Percentiles rank a stretch among this genome's conserved stretches.
These are phyloP conservation scores for Drosophila acutilabella DNA, from an alignment of 2,888 invertebrate genomes.

Conservation along the genomic window DNA sequence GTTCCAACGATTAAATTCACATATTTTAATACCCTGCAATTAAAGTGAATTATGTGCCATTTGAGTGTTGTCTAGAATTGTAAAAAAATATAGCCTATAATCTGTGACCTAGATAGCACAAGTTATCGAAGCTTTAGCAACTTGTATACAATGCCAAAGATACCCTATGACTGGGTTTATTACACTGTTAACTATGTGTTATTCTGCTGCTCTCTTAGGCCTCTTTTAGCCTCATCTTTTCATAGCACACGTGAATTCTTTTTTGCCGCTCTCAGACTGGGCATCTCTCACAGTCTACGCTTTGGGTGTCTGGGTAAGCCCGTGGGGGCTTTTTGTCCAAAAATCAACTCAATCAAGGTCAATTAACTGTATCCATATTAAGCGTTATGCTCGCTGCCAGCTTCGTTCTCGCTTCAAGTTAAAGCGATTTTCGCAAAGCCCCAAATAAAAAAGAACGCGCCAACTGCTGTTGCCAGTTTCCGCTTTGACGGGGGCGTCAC, in stretches of 20 bases:
- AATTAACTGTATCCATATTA: slow-evolving; percentile 83
- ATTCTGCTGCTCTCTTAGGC: not conserved
- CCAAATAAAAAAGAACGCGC: not conserved
- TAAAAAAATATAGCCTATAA: no score
- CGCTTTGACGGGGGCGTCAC: slow-evolving; percentile 68
- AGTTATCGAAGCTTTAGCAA: no score
- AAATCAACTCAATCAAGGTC: slow-evolving; percentile 82
- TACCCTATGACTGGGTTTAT: not conserved
- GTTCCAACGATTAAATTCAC: no score
- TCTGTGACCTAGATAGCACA: no score
- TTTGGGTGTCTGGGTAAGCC: slow-evolving; percentile 17
- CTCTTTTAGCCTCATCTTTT: not conserved
- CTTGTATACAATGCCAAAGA: not conserved
- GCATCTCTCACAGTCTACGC: not conserved
- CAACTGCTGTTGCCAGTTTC: slow-evolving; percentile 60
- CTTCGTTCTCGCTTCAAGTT: slow-evolving; percentile 32
- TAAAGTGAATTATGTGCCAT: no score
- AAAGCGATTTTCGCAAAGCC: slow-evolving; percentile 62
- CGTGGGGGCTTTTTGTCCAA: slow-evolving; percentile 51
- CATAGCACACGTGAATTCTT: not conserved
- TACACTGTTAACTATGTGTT: not conserved
- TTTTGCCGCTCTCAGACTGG: not conserved
- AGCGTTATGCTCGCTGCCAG: slow-evolving; percentile 48
- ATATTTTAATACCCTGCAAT: no score
- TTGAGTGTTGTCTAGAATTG: no score